Evolutionary conservation across 2,797 vertebrate genomes (phyloP).

Genomic region (Pseudochirops corinnae): DNA sequence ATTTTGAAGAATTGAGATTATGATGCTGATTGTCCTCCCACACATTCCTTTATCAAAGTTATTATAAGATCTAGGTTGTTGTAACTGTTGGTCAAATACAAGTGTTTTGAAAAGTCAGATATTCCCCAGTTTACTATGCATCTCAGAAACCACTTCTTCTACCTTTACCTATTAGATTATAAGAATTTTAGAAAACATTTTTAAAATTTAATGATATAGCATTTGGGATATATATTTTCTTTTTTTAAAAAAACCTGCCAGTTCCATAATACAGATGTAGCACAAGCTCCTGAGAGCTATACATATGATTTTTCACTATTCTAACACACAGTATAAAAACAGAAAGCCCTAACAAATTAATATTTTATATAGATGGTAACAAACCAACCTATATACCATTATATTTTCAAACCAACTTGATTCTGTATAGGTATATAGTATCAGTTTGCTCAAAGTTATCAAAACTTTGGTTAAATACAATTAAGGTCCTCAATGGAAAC

Average conservation of each 20-base stretch:
- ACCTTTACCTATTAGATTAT: not conserved
- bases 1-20: not conserved
- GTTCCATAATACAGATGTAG: not conserved
- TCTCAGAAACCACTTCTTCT: not conserved
- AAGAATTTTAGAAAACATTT: not conserved
- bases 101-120: not conserved
- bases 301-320: conserved; percentile 5
- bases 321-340: not conserved
- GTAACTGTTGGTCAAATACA: not conserved
- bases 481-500: not conserved
- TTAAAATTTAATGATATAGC: not conserved
- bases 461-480: not conserved
- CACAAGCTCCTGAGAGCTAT: not conserved
- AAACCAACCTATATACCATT: not conserved
- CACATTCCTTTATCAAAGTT: not conserved
- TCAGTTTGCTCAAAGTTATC: not conserved
- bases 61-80: not conserved
- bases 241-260: not conserved
- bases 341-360: not conserved
- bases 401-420: not conserved
- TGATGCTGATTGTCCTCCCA: not conserved
- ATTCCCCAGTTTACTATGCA: not conserved
- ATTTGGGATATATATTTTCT: not conserved
- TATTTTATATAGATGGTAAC: not conserved
- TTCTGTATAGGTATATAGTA: not conserved